Percentiles rank a stretch among this genome's conserved stretches.
These are phyloP conservation scores for Agapetus fuscipes DNA, from an alignment of 2,888 invertebrate species.

Conservation along the genomic window DNA sequence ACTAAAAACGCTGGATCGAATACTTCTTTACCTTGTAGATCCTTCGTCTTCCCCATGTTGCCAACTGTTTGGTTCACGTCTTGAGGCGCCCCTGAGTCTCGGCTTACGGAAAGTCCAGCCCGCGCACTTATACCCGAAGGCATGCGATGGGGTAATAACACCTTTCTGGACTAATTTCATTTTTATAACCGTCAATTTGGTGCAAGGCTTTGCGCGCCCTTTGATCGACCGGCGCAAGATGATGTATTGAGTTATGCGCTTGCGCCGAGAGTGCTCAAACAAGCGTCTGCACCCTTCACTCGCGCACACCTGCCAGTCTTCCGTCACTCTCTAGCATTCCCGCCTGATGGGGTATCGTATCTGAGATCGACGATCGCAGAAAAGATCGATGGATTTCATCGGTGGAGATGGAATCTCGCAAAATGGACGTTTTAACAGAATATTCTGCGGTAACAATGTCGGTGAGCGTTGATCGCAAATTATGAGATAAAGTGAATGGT, in stretches of 20 bases:
- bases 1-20: too few species aligned
- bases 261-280: conserved; percentile 6
- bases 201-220: conserved; percentile 21
- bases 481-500: too few species aligned
- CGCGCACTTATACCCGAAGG: conserved; percentile 7
- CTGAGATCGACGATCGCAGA: conserved; percentile 9
- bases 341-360: conserved; percentile 4
- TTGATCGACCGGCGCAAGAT: conserved; percentile 19
- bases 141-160: conserved; percentile 21
- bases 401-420: too few species aligned
- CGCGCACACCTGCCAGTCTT: neutral
- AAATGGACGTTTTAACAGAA: too few species aligned
- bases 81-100: too few species aligned
- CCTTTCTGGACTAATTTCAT: conserved; percentile 22
- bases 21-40: too few species aligned
- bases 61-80: too few species aligned
- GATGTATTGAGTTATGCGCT: conserved; percentile 20
- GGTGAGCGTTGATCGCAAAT: too few species aligned
- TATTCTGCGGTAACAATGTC: too few species aligned
- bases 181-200: conserved; percentile 22
- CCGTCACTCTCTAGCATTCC: conserved; percentile 1
- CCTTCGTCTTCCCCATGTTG: too few species aligned
- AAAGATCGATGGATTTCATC: conserved; percentile 6
- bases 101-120: too few species aligned
- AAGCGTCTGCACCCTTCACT: conserved; percentile 1